These are phyloP conservation scores for Automeris io DNA, from an alignment of 2,888 invertebrate species.

Conservation along the genomic window DNA sequence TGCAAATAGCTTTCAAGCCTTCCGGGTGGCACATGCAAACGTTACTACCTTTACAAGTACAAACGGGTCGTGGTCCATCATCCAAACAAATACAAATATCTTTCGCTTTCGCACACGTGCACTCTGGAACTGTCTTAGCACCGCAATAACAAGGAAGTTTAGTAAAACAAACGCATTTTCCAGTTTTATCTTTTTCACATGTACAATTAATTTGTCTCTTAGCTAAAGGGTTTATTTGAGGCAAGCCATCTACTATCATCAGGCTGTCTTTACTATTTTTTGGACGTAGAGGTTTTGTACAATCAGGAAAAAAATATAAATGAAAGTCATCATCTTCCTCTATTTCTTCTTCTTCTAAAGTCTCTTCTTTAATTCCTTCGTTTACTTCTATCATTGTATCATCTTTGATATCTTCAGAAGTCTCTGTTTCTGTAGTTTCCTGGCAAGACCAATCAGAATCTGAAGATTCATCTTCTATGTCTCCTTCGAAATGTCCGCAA, in stretches of 20 bases:
- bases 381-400: conserved; percentile 27
- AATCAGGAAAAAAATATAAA: conserved; percentile 67
- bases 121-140: conserved; percentile 38
- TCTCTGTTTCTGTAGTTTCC: conserved; percentile 33
- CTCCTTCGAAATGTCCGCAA: conserved; percentile 58
- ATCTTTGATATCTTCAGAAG: conserved; percentile 31
- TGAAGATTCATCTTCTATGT: conserved; percentile 40
- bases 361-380: conserved; percentile 28
- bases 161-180: conserved; percentile 44
- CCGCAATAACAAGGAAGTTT: conserved; percentile 57
- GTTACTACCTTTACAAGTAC: conserved; percentile 40
- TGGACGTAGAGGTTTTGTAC: conserved; percentile 34
- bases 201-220: conserved; percentile 32
- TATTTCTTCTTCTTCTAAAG: conserved; percentile 21
- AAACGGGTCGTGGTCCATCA: conserved; percentile 31
- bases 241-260: conserved; percentile 50
- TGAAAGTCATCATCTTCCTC: conserved; percentile 55
- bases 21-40: conserved; percentile 52
- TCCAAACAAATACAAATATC: conserved; percentile 52
- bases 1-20: conserved; percentile 38
- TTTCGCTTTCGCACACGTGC: conserved; percentile 41
- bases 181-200: conserved; percentile 39
- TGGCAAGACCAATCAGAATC: conserved; percentile 62
- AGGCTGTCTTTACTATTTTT: conserved; percentile 47
- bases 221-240: conserved; percentile 41